Conservation (phyloP, 2,888 invertebrate genomes). For the Omphaloscelis lunosa region DNA sequence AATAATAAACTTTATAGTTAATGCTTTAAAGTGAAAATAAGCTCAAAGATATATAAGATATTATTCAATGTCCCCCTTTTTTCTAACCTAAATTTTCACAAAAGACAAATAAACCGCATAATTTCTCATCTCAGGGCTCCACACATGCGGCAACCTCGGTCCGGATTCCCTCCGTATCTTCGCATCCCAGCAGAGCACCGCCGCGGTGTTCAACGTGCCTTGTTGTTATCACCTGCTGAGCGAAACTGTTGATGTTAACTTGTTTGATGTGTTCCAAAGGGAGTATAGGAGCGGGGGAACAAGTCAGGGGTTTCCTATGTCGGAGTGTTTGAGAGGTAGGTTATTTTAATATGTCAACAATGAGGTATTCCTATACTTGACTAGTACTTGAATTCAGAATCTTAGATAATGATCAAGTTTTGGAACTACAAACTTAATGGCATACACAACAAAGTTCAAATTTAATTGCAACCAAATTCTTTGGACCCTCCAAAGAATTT, state of each 20-base stretch:
- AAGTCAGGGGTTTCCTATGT: constrained; percentile 92
- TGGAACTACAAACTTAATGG: neutral
- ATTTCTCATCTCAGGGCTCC: constrained; percentile 91
- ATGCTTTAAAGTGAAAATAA: too few species aligned
- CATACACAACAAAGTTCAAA: neutral
- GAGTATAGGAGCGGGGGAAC: constrained; percentile 70
- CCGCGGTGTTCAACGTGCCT: constrained; percentile 94
- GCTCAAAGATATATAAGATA: neutral
- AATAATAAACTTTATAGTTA: too few species aligned
- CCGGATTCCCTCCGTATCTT: constrained; percentile 94
- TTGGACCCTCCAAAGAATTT: too few species aligned
- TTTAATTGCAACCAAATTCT: neutral
- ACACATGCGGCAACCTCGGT: constrained; percentile 97
- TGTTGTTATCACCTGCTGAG: constrained; percentile 97
- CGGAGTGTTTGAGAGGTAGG: constrained; percentile 89
- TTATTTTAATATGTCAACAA: neutral
- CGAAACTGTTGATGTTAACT: constrained; percentile 83
- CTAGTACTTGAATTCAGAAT: too few species aligned
- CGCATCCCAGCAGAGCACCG: constrained; percentile 86
- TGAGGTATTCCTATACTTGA: neutral
- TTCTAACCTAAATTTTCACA: neutral
- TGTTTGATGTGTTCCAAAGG: constrained; percentile 84
- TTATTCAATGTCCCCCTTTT: neutral
- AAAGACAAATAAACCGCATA: too few species aligned
- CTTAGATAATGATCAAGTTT: neutral